These are phyloP conservation scores for Choreutis nemorana DNA, from an alignment of 2,888 invertebrate genomes.

Conservation along the genomic window DNA sequence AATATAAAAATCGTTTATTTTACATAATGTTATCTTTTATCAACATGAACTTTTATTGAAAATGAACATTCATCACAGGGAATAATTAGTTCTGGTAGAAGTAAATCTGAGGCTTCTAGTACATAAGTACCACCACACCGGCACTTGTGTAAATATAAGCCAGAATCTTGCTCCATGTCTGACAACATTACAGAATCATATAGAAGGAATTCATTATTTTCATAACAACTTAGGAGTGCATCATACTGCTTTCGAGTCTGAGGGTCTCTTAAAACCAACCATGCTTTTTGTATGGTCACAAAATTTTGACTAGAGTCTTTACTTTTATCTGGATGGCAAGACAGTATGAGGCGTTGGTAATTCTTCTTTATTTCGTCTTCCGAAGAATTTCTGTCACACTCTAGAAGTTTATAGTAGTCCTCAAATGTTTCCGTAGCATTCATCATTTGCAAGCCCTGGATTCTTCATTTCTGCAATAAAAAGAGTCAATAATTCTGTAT, in stretches of 20 bases:
- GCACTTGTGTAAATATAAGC: constrained; percentile 64
- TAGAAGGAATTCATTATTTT: constrained; percentile 65
- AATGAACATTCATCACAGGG: constrained; percentile 80
- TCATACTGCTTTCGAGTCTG: constrained; percentile 71
- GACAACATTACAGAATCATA: constrained; percentile 63
- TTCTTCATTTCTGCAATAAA: no score
- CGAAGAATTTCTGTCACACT: constrained; percentile 59
- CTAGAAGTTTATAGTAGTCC: constrained; percentile 65
- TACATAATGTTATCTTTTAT: background rate
- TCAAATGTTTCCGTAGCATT: constrained; percentile 13
- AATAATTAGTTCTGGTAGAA: constrained; percentile 52
- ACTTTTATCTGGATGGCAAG: constrained; percentile 71
- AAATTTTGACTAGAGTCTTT: constrained; percentile 21
- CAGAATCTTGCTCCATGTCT: constrained; percentile 48
- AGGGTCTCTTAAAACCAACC: constrained; percentile 71
- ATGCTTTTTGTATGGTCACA: constrained; percentile 71
- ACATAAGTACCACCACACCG: constrained; percentile 74
- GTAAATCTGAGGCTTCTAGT: constrained; percentile 35
- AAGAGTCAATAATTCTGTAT: no score
- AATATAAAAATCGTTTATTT: no score
- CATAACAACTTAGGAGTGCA: constrained; percentile 63
- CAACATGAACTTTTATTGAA: constrained; percentile 63
- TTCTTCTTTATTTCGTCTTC: constrained; percentile 67
- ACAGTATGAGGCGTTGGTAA: constrained; percentile 65
- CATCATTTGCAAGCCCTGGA: no score